Conservation (phyloP, 2,888 invertebrate genomes). For the Pyrochroa serraticornis region DNA sequence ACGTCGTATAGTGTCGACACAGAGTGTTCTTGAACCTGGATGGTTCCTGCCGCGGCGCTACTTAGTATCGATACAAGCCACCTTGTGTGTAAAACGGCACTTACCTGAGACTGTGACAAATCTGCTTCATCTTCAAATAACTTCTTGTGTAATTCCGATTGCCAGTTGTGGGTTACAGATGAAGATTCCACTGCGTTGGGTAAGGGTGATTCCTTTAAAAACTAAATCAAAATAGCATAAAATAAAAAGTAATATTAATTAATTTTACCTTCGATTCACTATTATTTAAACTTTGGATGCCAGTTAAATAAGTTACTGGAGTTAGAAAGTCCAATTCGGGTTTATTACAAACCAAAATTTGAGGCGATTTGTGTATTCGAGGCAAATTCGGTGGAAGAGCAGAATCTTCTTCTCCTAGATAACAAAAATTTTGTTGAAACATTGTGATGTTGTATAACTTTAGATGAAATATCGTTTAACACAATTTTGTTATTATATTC, state of each 20-base stretch:
- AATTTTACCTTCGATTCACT: slow-evolving; percentile 50
- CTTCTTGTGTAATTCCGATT: slow-evolving; percentile 52
- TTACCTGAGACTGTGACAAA: slow-evolving; percentile 47
- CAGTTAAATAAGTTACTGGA: slow-evolving; percentile 58
- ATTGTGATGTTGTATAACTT: neutral
- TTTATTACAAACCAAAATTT: slow-evolving; percentile 30
- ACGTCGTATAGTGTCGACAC: no score
- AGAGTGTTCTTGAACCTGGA: no score
- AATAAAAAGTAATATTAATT: neutral
- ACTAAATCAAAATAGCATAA: slow-evolving; percentile 10
- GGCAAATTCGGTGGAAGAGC: slow-evolving; percentile 48
- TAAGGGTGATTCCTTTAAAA: slow-evolving; percentile 39
- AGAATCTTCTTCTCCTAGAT: slow-evolving; percentile 47
- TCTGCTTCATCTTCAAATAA: slow-evolving; percentile 52
- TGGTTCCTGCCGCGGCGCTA: no score
- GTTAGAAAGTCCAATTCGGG: slow-evolving; percentile 56
- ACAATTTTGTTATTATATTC: no score
- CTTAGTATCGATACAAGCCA: no score
- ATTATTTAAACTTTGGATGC: slow-evolving; percentile 52
- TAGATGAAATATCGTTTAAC: no score
- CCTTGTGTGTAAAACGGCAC: no score
- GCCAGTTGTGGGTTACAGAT: slow-evolving; percentile 42
- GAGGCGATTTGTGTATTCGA: slow-evolving; percentile 42
- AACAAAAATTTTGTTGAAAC: neutral
- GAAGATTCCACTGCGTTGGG: slow-evolving; percentile 46